Evolutionary conservation across 2,113 vertebrate species (phyloP), one percentile per base, ranked within the genome.

Genomic region (Rallus limicola): DNA sequence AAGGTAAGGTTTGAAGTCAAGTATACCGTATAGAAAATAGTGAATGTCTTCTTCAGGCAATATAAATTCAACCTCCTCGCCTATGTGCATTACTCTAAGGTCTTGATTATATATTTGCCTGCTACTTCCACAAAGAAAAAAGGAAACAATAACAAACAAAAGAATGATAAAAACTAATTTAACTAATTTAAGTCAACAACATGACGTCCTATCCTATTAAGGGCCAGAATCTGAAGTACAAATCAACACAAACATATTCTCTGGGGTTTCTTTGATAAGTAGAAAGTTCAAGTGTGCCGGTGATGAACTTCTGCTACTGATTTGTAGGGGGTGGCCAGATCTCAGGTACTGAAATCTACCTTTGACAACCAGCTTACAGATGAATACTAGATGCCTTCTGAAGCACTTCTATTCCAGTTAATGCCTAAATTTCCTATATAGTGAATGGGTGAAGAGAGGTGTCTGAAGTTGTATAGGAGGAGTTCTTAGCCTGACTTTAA

Each of bases 101-200:
- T n/a, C 36, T 78, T 14, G 8, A 26, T 82, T 62, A 85, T 70
- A 82, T 55, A 0, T 50, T 86, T 5, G 2, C 6, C 6, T 63
- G 31, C 31, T 52, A 38, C 2, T 44, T n/a, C 16, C 75, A 15
- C 13, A n/a, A 46, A 25, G 5, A 52, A 82, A 53, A 74, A 38
- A 77, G 16, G 33, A 20, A 17, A 9, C 8, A 28, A 44, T 29
- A 6, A 63, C 34, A 4, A 3, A 0, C 0, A 8, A 40, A 74
- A 65, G 4, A 91, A 70, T 1, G 0, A 20, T 2, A 75, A 71
- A 70, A 75, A 46, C 44, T 46, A 46, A 46, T 46, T 46, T 44
- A 75, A 36, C 9, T 69, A 34, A 34, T 59, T 75, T 56, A 70
- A 56, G 6, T n/a, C 13, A 69, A 24, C 10, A 71, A 28, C 20